Evolutionary conservation across 1,140 invertebrate species (phyloP).

Genomic region (Oncopodura yosiiana): DNA sequence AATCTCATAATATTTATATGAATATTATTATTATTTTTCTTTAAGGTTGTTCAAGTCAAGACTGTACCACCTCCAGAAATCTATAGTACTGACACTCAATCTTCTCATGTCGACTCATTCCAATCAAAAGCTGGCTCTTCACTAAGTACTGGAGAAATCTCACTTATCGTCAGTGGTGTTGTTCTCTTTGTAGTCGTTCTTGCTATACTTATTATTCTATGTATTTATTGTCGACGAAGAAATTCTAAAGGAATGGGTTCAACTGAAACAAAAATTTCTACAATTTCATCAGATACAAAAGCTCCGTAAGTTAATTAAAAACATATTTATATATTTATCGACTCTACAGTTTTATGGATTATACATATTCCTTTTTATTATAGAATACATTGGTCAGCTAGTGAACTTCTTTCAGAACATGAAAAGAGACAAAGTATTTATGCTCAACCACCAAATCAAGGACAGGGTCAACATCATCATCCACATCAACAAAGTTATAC

Average conservation of each 20-base stretch:
- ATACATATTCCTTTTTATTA: too few relatives aligned
- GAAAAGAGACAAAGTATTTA: slow-evolving; percentile 47
- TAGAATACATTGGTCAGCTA: slow-evolving; percentile 47
- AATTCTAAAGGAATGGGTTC: slow-evolving; percentile 24
- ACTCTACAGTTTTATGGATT: not conserved
- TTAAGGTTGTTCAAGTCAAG: slow-evolving; percentile 13
- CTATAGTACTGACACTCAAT: not conserved
- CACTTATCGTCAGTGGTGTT: slow-evolving; percentile 18
- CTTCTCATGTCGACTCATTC: not conserved
- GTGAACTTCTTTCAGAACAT: slow-evolving; percentile 50
- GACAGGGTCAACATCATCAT: not conserved
- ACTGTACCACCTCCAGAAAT: not conserved
- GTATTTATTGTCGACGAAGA: slow-evolving; percentile 20
- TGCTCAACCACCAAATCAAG: slow-evolving; percentile 11
- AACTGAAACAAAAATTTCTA: slow-evolving; percentile 33
- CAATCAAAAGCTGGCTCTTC: slow-evolving; percentile 7
- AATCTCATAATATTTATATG: too few relatives aligned
- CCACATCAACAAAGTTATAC: not conserved
- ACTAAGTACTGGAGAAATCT: slow-evolving; percentile 14
- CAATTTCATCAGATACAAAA: slow-evolving; percentile 30
- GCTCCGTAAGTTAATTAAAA: too few relatives aligned
- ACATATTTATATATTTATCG: not conserved
- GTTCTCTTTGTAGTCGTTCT: slow-evolving; percentile 21
- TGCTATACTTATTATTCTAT: slow-evolving; percentile 16
- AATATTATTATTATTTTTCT: too few relatives aligned